Conservation (phyloP, 2,113 vertebrate species). For the Pelobates fuscus region DNA sequence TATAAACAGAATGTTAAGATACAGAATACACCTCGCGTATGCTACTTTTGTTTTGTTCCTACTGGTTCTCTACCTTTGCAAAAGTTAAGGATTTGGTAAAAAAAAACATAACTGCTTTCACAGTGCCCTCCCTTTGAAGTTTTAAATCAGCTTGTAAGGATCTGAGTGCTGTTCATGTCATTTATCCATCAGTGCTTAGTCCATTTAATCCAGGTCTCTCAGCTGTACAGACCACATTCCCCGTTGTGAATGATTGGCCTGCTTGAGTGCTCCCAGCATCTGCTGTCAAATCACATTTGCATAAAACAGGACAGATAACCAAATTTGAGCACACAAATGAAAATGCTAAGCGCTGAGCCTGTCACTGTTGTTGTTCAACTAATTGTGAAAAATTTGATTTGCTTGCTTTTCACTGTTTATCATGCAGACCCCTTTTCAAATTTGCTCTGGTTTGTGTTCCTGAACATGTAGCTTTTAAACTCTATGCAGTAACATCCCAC, state of each 20-base stretch:
- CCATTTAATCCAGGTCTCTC: slow-evolving; percentile 76
- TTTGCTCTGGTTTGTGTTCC: slow-evolving; percentile 69
- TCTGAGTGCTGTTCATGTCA: slow-evolving; percentile 71
- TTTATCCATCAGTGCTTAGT: slow-evolving; percentile 76
- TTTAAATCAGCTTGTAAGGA: slow-evolving; percentile 78
- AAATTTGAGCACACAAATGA: slow-evolving; percentile 92
- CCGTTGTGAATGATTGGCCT: slow-evolving; percentile 83
- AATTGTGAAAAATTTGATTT: slow-evolving; percentile 99
- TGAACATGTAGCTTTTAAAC: slow-evolving; percentile 74
- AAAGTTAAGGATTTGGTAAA: slow-evolving; percentile 54
- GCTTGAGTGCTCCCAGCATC: slow-evolving; percentile 80
- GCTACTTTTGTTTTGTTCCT: no score
- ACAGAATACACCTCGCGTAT: no score
- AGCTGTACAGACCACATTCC: slow-evolving; percentile 71
- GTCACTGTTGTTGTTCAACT: slow-evolving; percentile 90
- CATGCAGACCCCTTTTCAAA: slow-evolving; percentile 77
- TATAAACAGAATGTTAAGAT: no score
- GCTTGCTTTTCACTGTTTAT: slow-evolving; percentile 81
- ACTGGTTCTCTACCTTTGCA: slow-evolving; percentile 35
- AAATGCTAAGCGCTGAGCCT: slow-evolving; percentile 83
- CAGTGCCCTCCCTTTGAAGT: slow-evolving; percentile 67
- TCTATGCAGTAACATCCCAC: slow-evolving; percentile 67
- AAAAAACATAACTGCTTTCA: slow-evolving; percentile 65
- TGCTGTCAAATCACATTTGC: slow-evolving; percentile 86
- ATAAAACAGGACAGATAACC: slow-evolving; percentile 92